phyloP scores from a whole-genome alignment of 2,113 vertebrate species.

The Illadopsis cleaveri region DNA sequence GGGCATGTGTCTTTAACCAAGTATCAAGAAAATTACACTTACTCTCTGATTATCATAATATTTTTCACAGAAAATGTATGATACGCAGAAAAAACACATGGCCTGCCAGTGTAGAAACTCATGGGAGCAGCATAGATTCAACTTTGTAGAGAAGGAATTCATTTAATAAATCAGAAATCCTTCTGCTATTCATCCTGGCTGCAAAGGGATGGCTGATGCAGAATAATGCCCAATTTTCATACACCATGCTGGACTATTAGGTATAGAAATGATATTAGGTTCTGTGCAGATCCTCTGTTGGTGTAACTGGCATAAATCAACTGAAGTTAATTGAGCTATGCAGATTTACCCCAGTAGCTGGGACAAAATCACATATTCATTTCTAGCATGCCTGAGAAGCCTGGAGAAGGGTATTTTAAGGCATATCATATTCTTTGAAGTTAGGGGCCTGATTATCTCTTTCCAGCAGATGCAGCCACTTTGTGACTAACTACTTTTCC shows the following conservation, averaged over 20 bases:
- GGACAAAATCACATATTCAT: conserved; percentile 14
- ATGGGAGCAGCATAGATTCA: background rate
- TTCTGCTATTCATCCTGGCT: background rate
- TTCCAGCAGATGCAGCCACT: background rate
- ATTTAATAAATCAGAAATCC: conserved; percentile 23
- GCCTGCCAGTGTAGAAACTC: background rate
- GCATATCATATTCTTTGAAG: background rate
- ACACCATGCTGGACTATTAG: background rate
- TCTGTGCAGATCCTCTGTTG: background rate
- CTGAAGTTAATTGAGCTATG: conserved; percentile 1
- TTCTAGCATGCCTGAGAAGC: background rate
- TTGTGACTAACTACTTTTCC: conserved; percentile 3
- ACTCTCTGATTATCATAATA: background rate
- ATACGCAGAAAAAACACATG: background rate
- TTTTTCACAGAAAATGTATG: background rate
- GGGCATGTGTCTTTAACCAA: background rate
- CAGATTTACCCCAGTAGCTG: background rate
- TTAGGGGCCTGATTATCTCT: conserved; percentile 12
- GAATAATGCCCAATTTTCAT: background rate
- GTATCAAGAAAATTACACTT: background rate
- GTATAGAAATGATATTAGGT: background rate
- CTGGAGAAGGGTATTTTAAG: background rate
- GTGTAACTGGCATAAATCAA: background rate
- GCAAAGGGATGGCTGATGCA: background rate
- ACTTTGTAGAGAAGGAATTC: background rate